These are phyloP conservation scores for Pachycephala philippinensis DNA, from an alignment of 2,113 vertebrate genomes.

Conservation along the genomic window DNA sequence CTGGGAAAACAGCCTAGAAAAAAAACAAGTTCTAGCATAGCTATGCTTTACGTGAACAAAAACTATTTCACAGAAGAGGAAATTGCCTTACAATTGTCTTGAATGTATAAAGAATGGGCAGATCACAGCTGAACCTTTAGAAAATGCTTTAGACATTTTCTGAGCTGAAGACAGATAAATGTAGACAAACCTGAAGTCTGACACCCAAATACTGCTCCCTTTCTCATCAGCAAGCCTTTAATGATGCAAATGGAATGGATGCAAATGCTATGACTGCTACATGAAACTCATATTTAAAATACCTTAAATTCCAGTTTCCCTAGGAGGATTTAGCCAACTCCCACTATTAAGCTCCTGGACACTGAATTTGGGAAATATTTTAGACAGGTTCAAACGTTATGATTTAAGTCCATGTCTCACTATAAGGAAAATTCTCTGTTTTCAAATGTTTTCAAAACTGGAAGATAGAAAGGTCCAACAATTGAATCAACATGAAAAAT, in stretches of 20 bases:
- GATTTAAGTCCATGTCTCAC: neutral
- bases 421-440: neutral
- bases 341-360: neutral
- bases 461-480: neutral
- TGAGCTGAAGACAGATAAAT: neutral
- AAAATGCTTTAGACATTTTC: neutral
- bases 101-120: neutral
- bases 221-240: neutral
- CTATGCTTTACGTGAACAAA: neutral
- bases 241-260: neutral
- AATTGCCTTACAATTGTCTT: neutral
- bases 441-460: neutral
- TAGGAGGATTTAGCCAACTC: neutral
- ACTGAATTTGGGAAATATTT: neutral
- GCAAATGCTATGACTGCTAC: neutral
- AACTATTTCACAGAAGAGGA: neutral
- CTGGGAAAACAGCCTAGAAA: neutral
- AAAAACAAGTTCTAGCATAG: neutral
- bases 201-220: neutral
- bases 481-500: neutral
- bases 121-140: neutral
- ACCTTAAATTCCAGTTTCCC: neutral
- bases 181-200: neutral
- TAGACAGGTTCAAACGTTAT: neutral
- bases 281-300: neutral